phyloP scores from a whole-genome alignment of 2,888 invertebrate species.

The Blastobasis lacticolella region DNA sequence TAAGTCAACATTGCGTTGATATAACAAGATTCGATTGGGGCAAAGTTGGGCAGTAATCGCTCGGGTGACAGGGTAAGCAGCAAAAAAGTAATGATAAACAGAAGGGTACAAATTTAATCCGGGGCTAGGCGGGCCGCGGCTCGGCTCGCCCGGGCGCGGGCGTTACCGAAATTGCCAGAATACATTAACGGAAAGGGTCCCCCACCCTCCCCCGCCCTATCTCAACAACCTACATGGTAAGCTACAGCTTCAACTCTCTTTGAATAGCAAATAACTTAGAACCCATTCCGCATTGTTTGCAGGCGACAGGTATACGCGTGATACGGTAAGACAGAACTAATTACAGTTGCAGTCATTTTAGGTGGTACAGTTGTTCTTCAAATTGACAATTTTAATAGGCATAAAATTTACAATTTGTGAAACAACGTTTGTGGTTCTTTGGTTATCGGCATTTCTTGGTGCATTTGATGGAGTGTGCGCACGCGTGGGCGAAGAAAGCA shows the following conservation, averaged over 20 bases:
- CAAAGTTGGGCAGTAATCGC: slow-evolving; percentile 1
- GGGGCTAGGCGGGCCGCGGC: slow-evolving; percentile 37
- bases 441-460: too few species aligned
- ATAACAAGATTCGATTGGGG: not conserved
- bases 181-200: slow-evolving; percentile 54
- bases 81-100: slow-evolving; percentile 46
- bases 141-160: slow-evolving; percentile 18
- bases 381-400: too few species aligned
- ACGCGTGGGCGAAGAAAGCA: too few species aligned
- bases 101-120: slow-evolving; percentile 59
- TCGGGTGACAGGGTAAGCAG: slow-evolving; percentile 29
- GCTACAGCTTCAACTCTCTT: slow-evolving; percentile 37
- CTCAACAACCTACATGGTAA: slow-evolving; percentile 54
- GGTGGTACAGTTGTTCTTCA: too few species aligned
- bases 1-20: not conserved
- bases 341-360: too few species aligned
- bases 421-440: too few species aligned
- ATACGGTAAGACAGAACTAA: too few species aligned
- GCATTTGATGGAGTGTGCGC: too few species aligned
- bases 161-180: slow-evolving; percentile 58
- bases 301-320: too few species aligned
- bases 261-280: slow-evolving; percentile 35
- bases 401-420: too few species aligned
- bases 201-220: slow-evolving; percentile 37
- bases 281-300: too few species aligned